Evolutionary conservation across 2,888 invertebrate genomes (phyloP), one percentile per base, ranked within the genome.

Genomic region (Cantharis rufa): DNA sequence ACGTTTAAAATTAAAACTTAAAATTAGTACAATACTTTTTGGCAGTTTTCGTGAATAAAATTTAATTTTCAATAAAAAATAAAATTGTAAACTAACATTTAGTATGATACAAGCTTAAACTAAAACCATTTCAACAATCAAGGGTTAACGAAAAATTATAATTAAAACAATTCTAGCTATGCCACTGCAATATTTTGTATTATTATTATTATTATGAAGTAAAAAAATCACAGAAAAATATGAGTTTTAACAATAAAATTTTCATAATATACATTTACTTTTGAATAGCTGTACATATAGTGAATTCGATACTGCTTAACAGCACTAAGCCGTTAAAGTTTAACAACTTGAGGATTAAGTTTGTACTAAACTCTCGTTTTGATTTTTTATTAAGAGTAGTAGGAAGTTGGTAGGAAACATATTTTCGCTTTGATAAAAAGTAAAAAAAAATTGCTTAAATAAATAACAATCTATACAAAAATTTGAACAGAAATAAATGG

Each of bases 401-500:
- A 66, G 64, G 18, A 66, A 66, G 21, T 16, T 18, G 64, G 16
- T 64, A 24, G 15, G 64, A 66, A 21, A n/a, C 13, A 7, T 21
- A 21, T 18, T 16, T n/a, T 18, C 16, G 64, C 24, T 66, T 66
- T 66, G 24, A 66, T 10, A n/a, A 21, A n/a, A 21, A 24, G 10
- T 24, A 21, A 21, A n/a, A n/a, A 64, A 15, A 62, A 13, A 21
- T 24, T 66, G 64, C 21, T 24, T 63, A 74, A 74, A 74, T 74
- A 76, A 74, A 72, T 78, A 74, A 72, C 77, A 81, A 48, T 81
- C 79, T 78, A 79, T 73, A 80, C 79, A 80, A 81, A 80, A 81
- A 78, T 48, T 74, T 73, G 73, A 76, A 73, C 75, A 78, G 78
- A 76, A 80, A 80, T 75, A 80, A 77, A 82, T 83, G 83, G 82